These are phyloP conservation scores for Eleutherodactylus coqui DNA, from an alignment of 2,797 vertebrate species.

Conservation along the genomic window DNA sequence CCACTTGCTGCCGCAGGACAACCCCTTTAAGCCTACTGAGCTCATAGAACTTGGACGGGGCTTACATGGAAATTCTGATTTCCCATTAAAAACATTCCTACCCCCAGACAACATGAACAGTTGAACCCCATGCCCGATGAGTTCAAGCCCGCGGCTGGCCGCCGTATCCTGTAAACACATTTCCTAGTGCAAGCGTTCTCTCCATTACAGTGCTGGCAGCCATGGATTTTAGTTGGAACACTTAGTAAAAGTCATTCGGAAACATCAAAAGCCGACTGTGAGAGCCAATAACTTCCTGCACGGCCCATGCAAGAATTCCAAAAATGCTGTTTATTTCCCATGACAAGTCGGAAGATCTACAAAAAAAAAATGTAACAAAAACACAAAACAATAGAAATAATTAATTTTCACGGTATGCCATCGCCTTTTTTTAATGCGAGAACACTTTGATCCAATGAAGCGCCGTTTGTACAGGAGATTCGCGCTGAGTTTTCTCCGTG, in stretches of 20 bases:
- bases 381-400: background rate
- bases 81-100: background rate
- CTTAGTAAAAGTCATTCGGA: background rate
- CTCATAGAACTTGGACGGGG: background rate
- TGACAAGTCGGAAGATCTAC: background rate
- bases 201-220: background rate
- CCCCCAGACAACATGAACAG: background rate
- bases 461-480: background rate
- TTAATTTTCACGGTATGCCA: background rate
- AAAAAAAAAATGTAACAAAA: background rate
- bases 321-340: slow-evolving; percentile 29
- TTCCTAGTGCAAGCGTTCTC: background rate
- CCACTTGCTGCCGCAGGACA: too few species aligned
- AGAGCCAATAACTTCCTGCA: slow-evolving; percentile 38
- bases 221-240: background rate
- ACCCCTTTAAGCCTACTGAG: too few species aligned
- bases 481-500: slow-evolving; percentile 2
- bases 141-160: background rate
- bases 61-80: background rate
- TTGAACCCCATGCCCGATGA: slow-evolving; percentile 2
- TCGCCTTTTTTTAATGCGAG: background rate
- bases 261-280: slow-evolving; percentile 31
- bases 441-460: background rate
- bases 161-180: background rate
- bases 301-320: slow-evolving; percentile 18